Conservation (phyloP, 2,797 vertebrate genomes). For the Macropus fuliginosus region DNA sequence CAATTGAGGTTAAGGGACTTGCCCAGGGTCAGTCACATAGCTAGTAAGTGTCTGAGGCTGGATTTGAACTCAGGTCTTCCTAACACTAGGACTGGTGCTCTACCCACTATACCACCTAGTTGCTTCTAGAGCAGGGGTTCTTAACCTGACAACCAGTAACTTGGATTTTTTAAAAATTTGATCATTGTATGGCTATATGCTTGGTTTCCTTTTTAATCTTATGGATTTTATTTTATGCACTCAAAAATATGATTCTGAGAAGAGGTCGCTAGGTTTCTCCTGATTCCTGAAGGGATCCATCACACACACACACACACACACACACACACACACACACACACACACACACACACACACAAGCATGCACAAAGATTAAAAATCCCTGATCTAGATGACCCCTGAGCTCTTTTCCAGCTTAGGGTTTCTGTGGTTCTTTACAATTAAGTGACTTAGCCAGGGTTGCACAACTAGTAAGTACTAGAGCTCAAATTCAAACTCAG, state of each 20-base stretch:
- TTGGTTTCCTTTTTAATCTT: background rate
- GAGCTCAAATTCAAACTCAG: background rate
- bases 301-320: background rate
- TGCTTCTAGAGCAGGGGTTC: background rate
- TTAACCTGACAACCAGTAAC: background rate
- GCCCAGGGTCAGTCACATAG: background rate
- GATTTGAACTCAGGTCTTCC: background rate
- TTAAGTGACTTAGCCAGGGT: background rate
- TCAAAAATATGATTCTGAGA: background rate
- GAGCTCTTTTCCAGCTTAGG: background rate
- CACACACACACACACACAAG: too few relatives aligned
- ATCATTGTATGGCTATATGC: background rate
- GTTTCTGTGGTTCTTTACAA: background rate
- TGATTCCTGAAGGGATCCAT: background rate
- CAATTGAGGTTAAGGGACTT: background rate
- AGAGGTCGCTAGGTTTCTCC: background rate
- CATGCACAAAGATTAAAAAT: background rate
- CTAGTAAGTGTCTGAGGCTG: background rate
- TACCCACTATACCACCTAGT: background rate
- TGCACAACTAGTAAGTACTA: background rate
- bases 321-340: background rate
- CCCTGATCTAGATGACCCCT: background rate
- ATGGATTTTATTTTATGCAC: background rate
- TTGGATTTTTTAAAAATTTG: background rate
- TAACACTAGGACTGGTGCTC: background rate